A percentile compares a stretch with the other conserved stretches of the same genome.
These are phyloP conservation scores for Maniola hyperantus DNA, from an alignment of 2,888 invertebrate species.

Conservation along the genomic window DNA sequence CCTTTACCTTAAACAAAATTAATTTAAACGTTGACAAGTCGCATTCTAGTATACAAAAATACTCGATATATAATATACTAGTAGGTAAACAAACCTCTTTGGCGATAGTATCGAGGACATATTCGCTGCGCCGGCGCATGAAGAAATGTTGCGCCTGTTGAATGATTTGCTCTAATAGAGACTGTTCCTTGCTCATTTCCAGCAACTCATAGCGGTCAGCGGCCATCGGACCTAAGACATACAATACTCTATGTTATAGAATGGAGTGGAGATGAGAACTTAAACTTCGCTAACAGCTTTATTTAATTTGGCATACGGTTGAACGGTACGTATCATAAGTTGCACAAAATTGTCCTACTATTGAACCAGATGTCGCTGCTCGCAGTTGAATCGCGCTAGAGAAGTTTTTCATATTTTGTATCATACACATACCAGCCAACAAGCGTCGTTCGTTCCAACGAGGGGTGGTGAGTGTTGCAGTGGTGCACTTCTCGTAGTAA, in stretches of 20 bases:
- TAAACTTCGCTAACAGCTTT: too few relatives aligned
- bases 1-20: conserved; percentile 85
- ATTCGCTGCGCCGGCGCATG: conserved; percentile 94
- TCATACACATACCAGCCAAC: background rate
- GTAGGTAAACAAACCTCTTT: conserved; percentile 87
- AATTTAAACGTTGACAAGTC: conserved; percentile 2
- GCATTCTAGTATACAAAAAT: too few relatives aligned
- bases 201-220: conserved; percentile 93
- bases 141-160: conserved; percentile 98
- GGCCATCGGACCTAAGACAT: conserved; percentile 85
- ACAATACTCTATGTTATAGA: background rate
- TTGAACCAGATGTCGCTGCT: too few relatives aligned
- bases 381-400: background rate
- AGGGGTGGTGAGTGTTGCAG: background rate
- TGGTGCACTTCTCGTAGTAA: background rate
- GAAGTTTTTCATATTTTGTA: background rate
- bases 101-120: conserved; percentile 95
- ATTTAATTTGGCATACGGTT: too few relatives aligned
- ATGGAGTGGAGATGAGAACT: too few relatives aligned
- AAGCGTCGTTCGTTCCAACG: background rate
- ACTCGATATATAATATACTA: too few relatives aligned
- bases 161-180: conserved; percentile 97
- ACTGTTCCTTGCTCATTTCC: conserved; percentile 95
- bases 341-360: too few relatives aligned
- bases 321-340: too few relatives aligned